Evolutionary conservation across 2,113 vertebrate genomes (phyloP).

Genomic region (Apodemus speciosus): DNA sequence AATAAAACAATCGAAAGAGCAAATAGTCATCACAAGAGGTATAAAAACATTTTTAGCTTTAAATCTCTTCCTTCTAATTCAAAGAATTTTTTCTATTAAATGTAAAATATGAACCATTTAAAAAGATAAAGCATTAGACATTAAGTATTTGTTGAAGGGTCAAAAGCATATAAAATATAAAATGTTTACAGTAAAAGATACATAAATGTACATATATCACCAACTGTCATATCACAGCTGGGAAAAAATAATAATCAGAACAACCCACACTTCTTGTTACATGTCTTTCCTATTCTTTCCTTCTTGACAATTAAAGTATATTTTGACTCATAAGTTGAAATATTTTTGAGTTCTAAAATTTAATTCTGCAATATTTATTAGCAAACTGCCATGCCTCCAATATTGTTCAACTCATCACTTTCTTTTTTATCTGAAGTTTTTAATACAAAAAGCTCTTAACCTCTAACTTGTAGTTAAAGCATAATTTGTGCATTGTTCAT

Average conservation of each 20-base stretch:
- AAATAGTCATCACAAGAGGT: background rate
- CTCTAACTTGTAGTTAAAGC: background rate
- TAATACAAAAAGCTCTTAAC: background rate
- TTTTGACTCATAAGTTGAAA: background rate
- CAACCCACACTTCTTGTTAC: background rate
- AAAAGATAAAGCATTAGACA: background rate
- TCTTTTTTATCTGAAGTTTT: background rate
- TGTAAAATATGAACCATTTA: background rate
- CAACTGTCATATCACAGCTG: background rate
- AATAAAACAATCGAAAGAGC: background rate
- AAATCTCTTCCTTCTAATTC: background rate
- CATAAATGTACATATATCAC: background rate
- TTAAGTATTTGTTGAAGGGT: constrained; percentile 2
- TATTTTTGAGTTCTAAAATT: constrained; percentile 3
- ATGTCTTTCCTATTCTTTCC: background rate
- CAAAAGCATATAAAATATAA: background rate
- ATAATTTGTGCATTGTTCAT: background rate
- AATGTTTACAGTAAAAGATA: background rate
- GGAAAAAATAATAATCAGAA: background rate
- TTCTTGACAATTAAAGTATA: background rate
- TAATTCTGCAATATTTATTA: background rate
- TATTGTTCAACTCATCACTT: background rate
- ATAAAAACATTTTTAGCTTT: background rate
- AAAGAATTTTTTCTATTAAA: background rate
- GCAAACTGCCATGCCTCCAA: background rate